A percentile compares a stretch with the other conserved stretches of the same genome.
These are phyloP conservation scores for Pinctada fucata DNA, from an alignment of 2,888 invertebrate species.

Conservation along the genomic window DNA sequence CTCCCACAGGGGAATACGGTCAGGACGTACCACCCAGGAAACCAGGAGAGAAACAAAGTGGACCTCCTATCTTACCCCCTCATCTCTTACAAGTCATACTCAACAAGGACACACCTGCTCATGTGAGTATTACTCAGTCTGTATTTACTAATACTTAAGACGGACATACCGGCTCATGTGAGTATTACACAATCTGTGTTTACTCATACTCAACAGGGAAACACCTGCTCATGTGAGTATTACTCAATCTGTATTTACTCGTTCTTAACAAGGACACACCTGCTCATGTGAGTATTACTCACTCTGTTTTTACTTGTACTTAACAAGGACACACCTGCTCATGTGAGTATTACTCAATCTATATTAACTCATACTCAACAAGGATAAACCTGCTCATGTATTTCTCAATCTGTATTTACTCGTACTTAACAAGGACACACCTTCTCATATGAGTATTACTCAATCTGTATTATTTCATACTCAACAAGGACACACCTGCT, in stretches of 20 bases:
- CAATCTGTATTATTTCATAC: neutral
- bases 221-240: slow-evolving; percentile 81
- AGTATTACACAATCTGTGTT: slow-evolving; percentile 45
- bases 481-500: slow-evolving; percentile 95
- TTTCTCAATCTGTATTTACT: slow-evolving; percentile 96
- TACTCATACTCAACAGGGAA: slow-evolving; percentile 88
- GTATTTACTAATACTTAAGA: slow-evolving; percentile 82
- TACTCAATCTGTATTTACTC: slow-evolving; percentile 80
- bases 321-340: slow-evolving; percentile 95
- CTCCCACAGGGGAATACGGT: slow-evolving; percentile 78
- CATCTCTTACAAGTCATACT: slow-evolving; percentile 98
- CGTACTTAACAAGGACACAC: slow-evolving; percentile 98
- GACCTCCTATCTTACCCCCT: slow-evolving; percentile 97
- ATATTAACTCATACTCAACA: slow-evolving; percentile 82
- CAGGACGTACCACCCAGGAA: slow-evolving; percentile 93
- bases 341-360: slow-evolving; percentile 64
- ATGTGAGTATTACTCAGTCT: slow-evolving; percentile 64
- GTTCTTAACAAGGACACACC: slow-evolving; percentile 98
- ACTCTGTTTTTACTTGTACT: slow-evolving; percentile 97
- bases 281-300: slow-evolving; percentile 76
- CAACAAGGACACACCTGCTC: slow-evolving; percentile 95
- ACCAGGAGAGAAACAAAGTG: slow-evolving; percentile 93
- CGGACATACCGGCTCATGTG: slow-evolving; percentile 89
- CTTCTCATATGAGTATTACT: slow-evolving; percentile 78
- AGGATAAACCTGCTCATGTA: slow-evolving; percentile 87